Base-by-base conservation (phyloP, 2,888 invertebrate genomes). In the Chloroclysta siterata region DNA sequence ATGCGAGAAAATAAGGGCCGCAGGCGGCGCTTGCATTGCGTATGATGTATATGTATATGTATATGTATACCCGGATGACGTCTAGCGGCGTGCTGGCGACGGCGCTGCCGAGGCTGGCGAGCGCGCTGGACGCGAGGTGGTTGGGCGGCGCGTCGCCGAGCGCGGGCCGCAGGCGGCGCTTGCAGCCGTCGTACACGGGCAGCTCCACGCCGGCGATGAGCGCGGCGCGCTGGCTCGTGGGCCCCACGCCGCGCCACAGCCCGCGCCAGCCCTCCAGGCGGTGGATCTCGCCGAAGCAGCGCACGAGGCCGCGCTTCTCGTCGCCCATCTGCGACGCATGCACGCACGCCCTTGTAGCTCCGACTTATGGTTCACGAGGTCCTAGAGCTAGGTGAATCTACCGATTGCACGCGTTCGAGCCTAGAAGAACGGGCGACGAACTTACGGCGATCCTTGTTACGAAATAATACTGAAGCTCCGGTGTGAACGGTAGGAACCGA, bases 81-180 rank as follows among this genome's bases (percentile, higher is more conserved):
- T 99, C 98, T 62, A 99, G 96, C 36, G 99, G 99, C 61, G 98
- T 98, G 63, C 98, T 98, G 65, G 98, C 98, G 66, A 99, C 94
- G 39, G 98, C 98, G 82, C 98, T 98, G 71, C 97, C 97, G 78
- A 98, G 94, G 83, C 98, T 98, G 71, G 99, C 98, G 76, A 97
- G 94, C 87, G 98, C 95, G 93, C 98, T 98, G 68, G 98, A 97
- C 74, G 96, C 92, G 85, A 98, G 96, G 94, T 98, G 98, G 93
- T 98, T 98, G 57, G 94, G 90, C 62, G 97, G 94, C 75, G 95
- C 94, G 94, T 98, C 97, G 6, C 96, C 97, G 71, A 98, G 93
- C 51, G 95, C 73, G 15, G 90, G 93, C 83, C 94, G 91, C 65
- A 98, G 91, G 71, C 95, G 94, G 74, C 95, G 94, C 93, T 99